phyloP scores from a whole-genome alignment of 2,113 vertebrate species.

The Perccottus glenii region DNA sequence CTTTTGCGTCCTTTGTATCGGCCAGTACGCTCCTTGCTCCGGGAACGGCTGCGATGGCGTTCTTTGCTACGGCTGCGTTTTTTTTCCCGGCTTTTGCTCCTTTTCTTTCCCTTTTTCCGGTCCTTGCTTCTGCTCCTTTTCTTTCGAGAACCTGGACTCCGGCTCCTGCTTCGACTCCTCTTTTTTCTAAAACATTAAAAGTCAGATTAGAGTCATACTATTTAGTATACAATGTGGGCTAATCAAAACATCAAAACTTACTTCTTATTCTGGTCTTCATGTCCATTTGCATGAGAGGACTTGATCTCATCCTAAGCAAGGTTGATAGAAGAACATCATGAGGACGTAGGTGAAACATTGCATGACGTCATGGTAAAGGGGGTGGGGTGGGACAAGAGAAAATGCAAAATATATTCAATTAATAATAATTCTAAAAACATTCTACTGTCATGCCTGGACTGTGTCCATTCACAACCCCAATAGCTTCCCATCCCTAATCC shows the following conservation, averaged over 20 bases:
- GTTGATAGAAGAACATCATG: constrained; percentile 99
- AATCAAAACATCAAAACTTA: constrained; percentile 73
- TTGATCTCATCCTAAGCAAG: constrained; percentile 99
- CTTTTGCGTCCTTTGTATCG: constrained; percentile 85
- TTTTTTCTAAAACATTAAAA: constrained; percentile 84
- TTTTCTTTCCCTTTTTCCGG: constrained; percentile 88
- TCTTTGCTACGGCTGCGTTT: constrained; percentile 92
- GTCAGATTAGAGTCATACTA: neutral
- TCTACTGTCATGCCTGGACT: constrained; percentile 83
- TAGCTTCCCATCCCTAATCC: constrained; percentile 59
- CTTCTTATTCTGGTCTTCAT: constrained; percentile 97
- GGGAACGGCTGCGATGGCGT: constrained; percentile 87
- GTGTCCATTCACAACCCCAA: constrained; percentile 76
- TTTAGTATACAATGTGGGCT: neutral
- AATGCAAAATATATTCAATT: constrained; percentile 82
- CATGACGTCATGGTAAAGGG: constrained; percentile 97
- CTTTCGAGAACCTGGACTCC: constrained; percentile 87
- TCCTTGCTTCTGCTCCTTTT: constrained; percentile 91
- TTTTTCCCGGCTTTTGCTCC: constrained; percentile 89
- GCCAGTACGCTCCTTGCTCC: constrained; percentile 90
- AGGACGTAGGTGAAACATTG: constrained; percentile 98
- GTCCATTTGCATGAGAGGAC: constrained; percentile 98
- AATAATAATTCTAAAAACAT: constrained; percentile 82
- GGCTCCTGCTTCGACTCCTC: constrained; percentile 85
- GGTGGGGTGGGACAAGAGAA: constrained; percentile 95